phyloP scores from a whole-genome alignment of 2,888 invertebrate species.

The Limulus polyphemus region DNA sequence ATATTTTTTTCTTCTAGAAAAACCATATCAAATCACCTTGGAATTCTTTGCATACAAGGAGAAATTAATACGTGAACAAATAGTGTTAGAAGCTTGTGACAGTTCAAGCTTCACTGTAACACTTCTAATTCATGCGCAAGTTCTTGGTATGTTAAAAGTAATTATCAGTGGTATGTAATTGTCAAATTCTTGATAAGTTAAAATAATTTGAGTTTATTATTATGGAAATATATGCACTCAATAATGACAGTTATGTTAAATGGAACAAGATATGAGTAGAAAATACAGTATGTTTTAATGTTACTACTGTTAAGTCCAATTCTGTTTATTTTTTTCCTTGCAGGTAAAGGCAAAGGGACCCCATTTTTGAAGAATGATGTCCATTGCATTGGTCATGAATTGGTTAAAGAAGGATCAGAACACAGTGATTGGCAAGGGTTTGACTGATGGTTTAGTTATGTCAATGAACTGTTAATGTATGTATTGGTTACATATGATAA shows the following conservation, averaged over 20 bases:
- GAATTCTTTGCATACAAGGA: constrained; percentile 13
- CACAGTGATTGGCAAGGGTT: constrained; percentile 36
- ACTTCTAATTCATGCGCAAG: constrained; percentile 7
- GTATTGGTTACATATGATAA: too few species aligned
- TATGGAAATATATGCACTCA: too few species aligned
- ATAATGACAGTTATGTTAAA: too few species aligned
- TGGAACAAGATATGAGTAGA: too few species aligned
- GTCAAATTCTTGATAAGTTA: too few species aligned
- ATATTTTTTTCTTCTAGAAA: too few species aligned
- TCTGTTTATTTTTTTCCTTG: too few species aligned
- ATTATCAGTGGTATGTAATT: too few species aligned
- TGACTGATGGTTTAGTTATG: neutral
- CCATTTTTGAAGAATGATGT: constrained; percentile 39
- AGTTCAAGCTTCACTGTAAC: constrained; percentile 4
- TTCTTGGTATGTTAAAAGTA: constrained; percentile 6
- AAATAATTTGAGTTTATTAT: too few species aligned
- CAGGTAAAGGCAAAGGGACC: constrained; percentile 38
- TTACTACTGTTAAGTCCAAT: too few species aligned
- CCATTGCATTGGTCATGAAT: constrained; percentile 37
- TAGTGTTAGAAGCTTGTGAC: constrained; percentile 4
- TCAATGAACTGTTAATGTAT: too few species aligned
- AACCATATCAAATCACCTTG: neutral
- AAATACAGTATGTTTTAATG: too few species aligned
- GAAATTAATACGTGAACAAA: constrained; percentile 8
- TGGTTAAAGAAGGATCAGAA: constrained; percentile 42